Conservation (phyloP, 1,140 invertebrate genomes). For the Drosophila grimshawi region DNA sequence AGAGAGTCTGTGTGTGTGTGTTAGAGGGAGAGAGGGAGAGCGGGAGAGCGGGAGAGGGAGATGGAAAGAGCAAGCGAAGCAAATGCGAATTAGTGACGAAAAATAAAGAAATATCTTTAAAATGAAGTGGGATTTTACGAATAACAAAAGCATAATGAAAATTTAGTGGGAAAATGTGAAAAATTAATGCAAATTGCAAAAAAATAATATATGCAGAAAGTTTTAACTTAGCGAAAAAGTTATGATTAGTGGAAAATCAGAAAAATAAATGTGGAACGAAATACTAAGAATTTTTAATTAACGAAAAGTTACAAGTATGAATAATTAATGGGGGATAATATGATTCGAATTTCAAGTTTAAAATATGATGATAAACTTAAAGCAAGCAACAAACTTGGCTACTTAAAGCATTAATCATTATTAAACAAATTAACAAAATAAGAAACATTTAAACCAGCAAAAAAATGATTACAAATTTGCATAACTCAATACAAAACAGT, state of each 20-base stretch:
- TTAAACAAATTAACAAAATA: too few species aligned
- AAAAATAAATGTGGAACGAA: background rate
- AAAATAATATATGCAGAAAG: background rate
- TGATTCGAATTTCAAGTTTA: too few species aligned
- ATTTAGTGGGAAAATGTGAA: background rate
- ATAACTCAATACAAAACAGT: too few species aligned
- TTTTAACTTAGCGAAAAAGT: background rate
- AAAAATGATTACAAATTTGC: too few species aligned
- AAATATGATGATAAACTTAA: too few species aligned
- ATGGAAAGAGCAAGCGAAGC: conserved; percentile 11
- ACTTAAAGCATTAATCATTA: too few species aligned
- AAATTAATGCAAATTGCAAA: background rate
- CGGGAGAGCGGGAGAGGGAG: conserved; percentile 10
- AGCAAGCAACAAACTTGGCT: too few species aligned
- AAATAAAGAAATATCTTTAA: conserved; percentile 28
- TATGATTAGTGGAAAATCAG: background rate
- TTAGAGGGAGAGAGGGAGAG: conserved; percentile 1
- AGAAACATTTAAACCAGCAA: too few species aligned
- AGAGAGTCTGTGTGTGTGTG: conserved; percentile 9
- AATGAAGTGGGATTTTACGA: conserved; percentile 4
- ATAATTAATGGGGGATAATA: too few species aligned
- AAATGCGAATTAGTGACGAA: conserved; percentile 37
- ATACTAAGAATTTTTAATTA: background rate
- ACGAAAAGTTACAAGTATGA: too few species aligned
- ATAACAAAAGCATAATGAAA: background rate